phyloP scores from a whole-genome alignment of 2,113 vertebrate species.

The Lamprotornis superbus region DNA sequence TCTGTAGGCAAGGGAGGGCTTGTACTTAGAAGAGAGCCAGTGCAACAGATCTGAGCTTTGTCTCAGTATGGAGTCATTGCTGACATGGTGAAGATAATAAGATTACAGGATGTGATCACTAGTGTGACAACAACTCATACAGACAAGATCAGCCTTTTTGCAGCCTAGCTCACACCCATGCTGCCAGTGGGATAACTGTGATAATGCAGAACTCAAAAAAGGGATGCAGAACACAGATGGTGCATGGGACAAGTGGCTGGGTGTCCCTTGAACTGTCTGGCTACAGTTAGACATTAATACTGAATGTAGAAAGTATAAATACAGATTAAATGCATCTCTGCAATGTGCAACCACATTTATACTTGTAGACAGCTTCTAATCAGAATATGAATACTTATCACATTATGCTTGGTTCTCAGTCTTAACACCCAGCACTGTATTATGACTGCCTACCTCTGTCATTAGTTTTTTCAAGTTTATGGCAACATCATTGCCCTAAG shows the following conservation, averaged over 20 bases:
- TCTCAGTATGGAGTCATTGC: neutral
- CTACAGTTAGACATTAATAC: neutral
- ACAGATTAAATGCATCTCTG: neutral
- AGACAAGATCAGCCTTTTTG: conserved; percentile 8
- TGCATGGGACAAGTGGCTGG: neutral
- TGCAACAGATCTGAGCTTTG: neutral
- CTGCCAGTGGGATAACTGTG: neutral
- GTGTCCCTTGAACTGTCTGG: neutral
- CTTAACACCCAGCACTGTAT: neutral
- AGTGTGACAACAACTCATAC: neutral
- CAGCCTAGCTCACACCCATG: neutral
- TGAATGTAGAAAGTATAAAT: neutral
- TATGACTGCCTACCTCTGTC: neutral
- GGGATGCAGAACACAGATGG: neutral
- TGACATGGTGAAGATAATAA: conserved; percentile 1
- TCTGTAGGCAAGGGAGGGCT: neutral
- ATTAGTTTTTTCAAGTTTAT: neutral
- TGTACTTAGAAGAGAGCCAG: neutral
- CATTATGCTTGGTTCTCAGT: neutral
- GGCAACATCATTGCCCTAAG: neutral
- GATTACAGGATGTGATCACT: conserved; percentile 10
- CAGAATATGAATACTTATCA: neutral
- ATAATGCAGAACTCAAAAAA: neutral
- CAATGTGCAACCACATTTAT: neutral
- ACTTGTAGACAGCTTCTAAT: neutral